Conservation (phyloP, 2,888 invertebrate genomes). For the Dermolepida albohirtum region DNA sequence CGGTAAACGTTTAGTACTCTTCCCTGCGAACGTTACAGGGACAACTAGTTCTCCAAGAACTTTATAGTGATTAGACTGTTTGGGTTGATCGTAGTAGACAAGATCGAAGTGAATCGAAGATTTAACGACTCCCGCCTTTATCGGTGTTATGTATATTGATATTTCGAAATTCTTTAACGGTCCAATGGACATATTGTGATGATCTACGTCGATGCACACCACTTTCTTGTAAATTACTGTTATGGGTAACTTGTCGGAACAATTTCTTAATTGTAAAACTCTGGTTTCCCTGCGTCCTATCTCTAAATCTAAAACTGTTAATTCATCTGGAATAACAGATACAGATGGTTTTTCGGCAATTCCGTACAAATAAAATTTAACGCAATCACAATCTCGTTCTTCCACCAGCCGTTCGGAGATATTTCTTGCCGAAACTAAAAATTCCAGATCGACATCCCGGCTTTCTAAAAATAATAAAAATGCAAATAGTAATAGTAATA, state of each 20-base stretch:
- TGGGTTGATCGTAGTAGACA: constrained; percentile 47
- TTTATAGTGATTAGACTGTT: constrained; percentile 36
- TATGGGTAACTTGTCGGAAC: constrained; percentile 63
- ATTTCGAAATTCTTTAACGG: constrained; percentile 48
- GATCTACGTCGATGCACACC: constrained; percentile 54
- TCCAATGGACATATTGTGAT: constrained; percentile 48
- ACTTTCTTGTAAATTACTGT: constrained; percentile 55
- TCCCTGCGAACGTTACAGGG: constrained; percentile 44
- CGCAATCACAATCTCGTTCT: constrained; percentile 49
- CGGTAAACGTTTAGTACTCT: constrained; percentile 31
- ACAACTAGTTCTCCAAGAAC: constrained; percentile 47
- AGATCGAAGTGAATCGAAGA: constrained; percentile 54
- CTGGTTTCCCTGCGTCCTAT: constrained; percentile 61
- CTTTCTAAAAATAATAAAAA: no score
- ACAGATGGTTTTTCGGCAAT: constrained; percentile 68
- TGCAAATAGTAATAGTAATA: no score
- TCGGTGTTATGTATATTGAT: constrained; percentile 50
- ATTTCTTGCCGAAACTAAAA: no score
- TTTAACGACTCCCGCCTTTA: constrained; percentile 50
- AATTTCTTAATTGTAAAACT: constrained; percentile 65
- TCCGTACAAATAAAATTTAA: constrained; percentile 70
- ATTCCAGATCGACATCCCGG: no score
- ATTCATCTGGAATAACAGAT: constrained; percentile 64
- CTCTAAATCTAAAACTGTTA: constrained; percentile 66
- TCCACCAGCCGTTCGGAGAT: no score